Conservation (phyloP, 2,113 vertebrate genomes). For the Mungos mungo region DNA sequence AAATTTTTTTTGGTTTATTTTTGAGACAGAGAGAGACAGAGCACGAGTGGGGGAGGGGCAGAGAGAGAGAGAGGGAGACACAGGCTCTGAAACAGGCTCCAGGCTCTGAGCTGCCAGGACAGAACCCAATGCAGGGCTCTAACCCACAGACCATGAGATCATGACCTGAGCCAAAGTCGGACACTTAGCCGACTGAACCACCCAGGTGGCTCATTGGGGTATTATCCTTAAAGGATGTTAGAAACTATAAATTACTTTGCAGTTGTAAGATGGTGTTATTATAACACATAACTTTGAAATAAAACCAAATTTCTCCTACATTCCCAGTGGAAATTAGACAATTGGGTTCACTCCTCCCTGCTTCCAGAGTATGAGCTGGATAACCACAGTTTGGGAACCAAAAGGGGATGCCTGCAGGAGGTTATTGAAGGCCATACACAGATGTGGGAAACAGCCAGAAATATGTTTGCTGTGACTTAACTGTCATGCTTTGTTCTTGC, state of each 20-base stretch:
- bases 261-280: background rate
- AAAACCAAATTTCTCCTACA: constrained; percentile 1
- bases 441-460: background rate
- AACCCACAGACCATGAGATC: too few species aligned
- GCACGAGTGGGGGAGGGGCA: too few species aligned
- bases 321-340: background rate
- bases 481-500: background rate
- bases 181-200: too few species aligned
- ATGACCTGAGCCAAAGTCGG: too few species aligned
- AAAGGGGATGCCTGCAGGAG: background rate
- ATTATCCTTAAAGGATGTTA: background rate
- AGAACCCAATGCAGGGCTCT: too few species aligned
- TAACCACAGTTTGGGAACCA: background rate
- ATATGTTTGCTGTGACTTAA: background rate
- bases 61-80: too few species aligned
- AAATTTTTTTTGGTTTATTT: too few species aligned
- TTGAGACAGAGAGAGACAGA: too few species aligned
- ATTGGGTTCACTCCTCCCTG: background rate
- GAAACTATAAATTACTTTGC: background rate
- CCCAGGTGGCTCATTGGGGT: background rate
- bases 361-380: background rate
- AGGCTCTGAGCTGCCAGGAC: too few species aligned
- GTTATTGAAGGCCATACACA: background rate
- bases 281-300: background rate
- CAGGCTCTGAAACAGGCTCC: too few species aligned